A percentile compares a stretch with the other conserved stretches of the same genome.
Evolutionary conservation across 2,888 invertebrate species (phyloP).

Genomic region (Philonicus albiceps): DNA sequence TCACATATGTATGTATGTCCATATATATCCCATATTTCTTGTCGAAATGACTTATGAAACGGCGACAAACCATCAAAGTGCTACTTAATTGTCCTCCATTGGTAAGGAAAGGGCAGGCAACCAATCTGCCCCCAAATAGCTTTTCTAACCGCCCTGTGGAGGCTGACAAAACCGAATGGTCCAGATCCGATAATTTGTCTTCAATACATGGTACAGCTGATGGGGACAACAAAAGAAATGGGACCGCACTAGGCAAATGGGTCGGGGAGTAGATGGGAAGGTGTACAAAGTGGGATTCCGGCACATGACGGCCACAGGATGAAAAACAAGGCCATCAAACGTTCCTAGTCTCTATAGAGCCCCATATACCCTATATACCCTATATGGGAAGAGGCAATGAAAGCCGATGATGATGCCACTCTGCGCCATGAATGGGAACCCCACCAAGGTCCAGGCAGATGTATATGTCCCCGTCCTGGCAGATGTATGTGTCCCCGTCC

Average conservation of each 20-base stretch:
- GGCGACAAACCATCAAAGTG: not conserved
- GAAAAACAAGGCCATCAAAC: slow-evolving; percentile 27
- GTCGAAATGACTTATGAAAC: not conserved
- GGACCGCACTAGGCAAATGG: not conserved
- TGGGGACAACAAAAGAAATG: slow-evolving; percentile 2
- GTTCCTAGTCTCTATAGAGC: not conserved
- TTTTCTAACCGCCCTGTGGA: not conserved
- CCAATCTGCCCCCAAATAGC: not conserved
- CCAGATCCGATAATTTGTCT: slow-evolving; percentile 12
- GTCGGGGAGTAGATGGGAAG: not conserved
- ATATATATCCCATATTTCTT: not conserved
- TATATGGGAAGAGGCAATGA: not conserved
- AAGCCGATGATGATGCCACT: not conserved
- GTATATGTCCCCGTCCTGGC: not conserved
- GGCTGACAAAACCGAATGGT: slow-evolving; percentile 1
- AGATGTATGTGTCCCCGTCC: not conserved
- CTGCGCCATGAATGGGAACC: not conserved
- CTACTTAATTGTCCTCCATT: not conserved
- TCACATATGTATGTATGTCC: not conserved
- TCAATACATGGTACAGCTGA: slow-evolving; percentile 3
- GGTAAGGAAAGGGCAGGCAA: not conserved
- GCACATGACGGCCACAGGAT: not conserved
- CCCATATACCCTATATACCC: not conserved
- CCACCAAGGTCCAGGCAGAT: not conserved
- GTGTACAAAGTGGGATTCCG: not conserved